Percentiles rank a stretch among this genome's conserved stretches.
phyloP scores from a whole-genome alignment of 2,113 vertebrate species.

The Ctenodactylus gundi region DNA sequence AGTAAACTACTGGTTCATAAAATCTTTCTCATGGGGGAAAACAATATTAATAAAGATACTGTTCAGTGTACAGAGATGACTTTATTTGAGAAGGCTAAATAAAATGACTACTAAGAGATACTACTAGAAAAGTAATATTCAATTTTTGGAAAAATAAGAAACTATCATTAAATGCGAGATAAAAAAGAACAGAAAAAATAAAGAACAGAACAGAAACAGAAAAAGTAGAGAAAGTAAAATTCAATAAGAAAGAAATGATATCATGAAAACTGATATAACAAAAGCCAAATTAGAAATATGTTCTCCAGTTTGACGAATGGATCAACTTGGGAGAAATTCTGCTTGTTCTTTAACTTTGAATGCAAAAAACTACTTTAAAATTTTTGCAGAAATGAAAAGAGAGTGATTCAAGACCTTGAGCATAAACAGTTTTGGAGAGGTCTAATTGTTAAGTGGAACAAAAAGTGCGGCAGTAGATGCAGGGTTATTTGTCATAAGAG shows the following conservation, averaged over 20 bases:
- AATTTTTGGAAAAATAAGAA: not conserved
- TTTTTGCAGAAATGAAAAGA: not conserved
- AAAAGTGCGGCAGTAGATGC: not conserved
- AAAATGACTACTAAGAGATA: not conserved
- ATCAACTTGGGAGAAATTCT: not conserved
- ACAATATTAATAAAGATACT: not conserved
- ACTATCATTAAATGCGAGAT: not conserved
- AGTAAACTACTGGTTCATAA: not conserved
- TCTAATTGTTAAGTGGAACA: not conserved
- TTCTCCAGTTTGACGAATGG: not conserved
- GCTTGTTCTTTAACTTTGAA: not conserved
- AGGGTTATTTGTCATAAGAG: not conserved
- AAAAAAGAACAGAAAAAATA: not conserved
- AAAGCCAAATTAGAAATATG: not conserved
- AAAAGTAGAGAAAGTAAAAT: not conserved
- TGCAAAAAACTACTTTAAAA: not conserved
- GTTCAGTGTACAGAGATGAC: not conserved
- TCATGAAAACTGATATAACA: not conserved
- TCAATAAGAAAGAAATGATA: not conserved
- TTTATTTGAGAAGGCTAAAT: not conserved
- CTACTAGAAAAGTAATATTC: not conserved
- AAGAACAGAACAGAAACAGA: too few relatives aligned
- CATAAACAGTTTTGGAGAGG: not conserved
- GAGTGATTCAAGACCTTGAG: not conserved
- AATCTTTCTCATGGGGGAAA: not conserved